Conservation (phyloP, 1,140 invertebrate species). For the Apis cerana region DNA sequence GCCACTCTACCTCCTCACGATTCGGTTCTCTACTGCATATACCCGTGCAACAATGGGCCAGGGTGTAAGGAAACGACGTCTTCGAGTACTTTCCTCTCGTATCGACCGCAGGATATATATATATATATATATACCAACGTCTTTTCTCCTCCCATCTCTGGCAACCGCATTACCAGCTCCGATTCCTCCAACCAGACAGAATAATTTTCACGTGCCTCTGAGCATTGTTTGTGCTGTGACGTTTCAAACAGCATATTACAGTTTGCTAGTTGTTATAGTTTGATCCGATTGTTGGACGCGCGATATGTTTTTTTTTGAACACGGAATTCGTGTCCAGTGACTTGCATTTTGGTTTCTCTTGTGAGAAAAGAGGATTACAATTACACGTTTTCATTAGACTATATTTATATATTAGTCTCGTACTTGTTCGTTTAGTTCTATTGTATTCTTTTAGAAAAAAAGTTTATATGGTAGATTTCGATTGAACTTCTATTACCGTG, state of each 20-base stretch:
- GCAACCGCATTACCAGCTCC: background rate
- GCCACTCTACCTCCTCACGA: slow-evolving; percentile 21
- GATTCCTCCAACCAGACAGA: background rate
- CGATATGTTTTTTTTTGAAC: background rate
- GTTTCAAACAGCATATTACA: background rate
- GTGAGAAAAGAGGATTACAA: too few species aligned
- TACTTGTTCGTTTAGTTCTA: too few species aligned
- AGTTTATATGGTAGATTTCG: too few species aligned
- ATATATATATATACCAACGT: background rate
- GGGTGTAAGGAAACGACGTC: slow-evolving; percentile 2
- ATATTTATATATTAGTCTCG: too few species aligned
- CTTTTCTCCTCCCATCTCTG: background rate
- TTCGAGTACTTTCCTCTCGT: slow-evolving; percentile 30
- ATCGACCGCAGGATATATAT: slow-evolving; percentile 9
- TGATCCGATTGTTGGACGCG: background rate
- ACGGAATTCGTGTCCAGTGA: too few species aligned
- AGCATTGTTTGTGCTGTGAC: background rate
- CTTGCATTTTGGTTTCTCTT: background rate
- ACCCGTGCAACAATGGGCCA: slow-evolving; percentile 25
- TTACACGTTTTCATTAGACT: too few species aligned
- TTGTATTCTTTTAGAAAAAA: too few species aligned
- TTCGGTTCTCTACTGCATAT: slow-evolving; percentile 21
- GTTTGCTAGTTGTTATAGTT: background rate
- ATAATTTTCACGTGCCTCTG: slow-evolving; percentile 8
- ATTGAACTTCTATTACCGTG: too few species aligned